phyloP scores from a whole-genome alignment of 2,797 vertebrate species.

The Danio choprae region DNA sequence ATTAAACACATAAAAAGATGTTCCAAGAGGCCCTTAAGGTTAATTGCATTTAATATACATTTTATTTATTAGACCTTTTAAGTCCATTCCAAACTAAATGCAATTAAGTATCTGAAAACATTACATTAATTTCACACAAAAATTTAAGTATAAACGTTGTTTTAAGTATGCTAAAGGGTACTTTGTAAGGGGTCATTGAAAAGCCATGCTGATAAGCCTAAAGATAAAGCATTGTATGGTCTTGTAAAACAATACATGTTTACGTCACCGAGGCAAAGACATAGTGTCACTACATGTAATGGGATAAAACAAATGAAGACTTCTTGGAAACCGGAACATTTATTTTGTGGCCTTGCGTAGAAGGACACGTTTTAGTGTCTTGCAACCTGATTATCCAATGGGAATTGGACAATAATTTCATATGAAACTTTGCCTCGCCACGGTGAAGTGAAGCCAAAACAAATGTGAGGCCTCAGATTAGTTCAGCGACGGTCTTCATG shows the following conservation, averaged over 20 bases:
- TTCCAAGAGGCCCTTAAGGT: neutral
- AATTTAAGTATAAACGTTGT: neutral
- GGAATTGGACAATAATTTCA: conserved; percentile 33
- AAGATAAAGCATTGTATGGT: neutral
- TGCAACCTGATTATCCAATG: conserved; percentile 49
- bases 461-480: conserved; percentile 37
- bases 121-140: neutral
- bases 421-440: conserved; percentile 37
- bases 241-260: conserved; percentile 33
- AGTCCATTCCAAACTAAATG: neutral
- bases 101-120: conserved; percentile 3
- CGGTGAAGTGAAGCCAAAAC: conserved; percentile 15
- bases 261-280: conserved; percentile 24
- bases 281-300: conserved; percentile 35
- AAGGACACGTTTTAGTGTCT: neutral
- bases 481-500: conserved; percentile 36
- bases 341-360: conserved; percentile 17
- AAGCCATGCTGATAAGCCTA: conserved; percentile 8
- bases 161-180: neutral
- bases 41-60: neutral
- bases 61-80: neutral
- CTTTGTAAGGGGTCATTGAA: neutral
- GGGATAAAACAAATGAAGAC: conserved; percentile 36
- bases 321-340: conserved; percentile 31
- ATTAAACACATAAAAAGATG: no score